These are phyloP conservation scores for Megalops cyprinoides DNA, from an alignment of 2,797 vertebrate species.

Conservation along the genomic window DNA sequence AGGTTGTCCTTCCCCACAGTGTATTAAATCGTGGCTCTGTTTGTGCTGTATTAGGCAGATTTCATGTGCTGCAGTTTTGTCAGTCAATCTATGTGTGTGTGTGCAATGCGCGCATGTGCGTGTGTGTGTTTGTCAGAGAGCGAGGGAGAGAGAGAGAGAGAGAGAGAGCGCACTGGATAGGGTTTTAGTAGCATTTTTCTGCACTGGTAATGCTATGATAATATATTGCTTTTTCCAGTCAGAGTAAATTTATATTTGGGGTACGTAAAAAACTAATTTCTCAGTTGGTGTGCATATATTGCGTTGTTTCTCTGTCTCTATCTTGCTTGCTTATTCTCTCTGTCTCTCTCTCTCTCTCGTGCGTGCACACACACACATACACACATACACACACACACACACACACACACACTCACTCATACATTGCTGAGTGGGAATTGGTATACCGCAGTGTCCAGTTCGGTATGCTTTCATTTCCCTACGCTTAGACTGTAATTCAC, in stretches of 20 bases:
- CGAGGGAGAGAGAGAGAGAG: not conserved
- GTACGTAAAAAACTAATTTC: too few species aligned
- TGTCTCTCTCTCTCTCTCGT: not conserved
- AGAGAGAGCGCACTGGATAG: not conserved
- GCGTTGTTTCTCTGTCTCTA: not conserved
- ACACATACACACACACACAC: not conserved
- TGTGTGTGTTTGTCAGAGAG: conserved; percentile 41
- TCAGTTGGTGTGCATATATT: too few species aligned
- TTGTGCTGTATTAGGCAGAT: conserved; percentile 15
- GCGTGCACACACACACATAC: not conserved
- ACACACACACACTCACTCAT: not conserved
- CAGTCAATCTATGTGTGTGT: conserved; percentile 21
- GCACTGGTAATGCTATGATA: not conserved
- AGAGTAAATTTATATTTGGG: conserved; percentile 53
- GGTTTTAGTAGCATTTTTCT: not conserved
- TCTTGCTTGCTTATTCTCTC: not conserved
- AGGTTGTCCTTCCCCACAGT: not conserved
- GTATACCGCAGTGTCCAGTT: not conserved
- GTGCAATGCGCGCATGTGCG: conserved; percentile 34
- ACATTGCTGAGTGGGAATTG: not conserved
- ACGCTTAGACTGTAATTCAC: too few species aligned
- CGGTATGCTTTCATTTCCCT: too few species aligned
- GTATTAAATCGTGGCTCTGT: not conserved
- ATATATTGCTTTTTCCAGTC: conserved; percentile 42
- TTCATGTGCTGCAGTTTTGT: conserved; percentile 23